Evolutionary conservation across 2,888 invertebrate genomes (phyloP).

Genomic region (Clivina fossor): DNA sequence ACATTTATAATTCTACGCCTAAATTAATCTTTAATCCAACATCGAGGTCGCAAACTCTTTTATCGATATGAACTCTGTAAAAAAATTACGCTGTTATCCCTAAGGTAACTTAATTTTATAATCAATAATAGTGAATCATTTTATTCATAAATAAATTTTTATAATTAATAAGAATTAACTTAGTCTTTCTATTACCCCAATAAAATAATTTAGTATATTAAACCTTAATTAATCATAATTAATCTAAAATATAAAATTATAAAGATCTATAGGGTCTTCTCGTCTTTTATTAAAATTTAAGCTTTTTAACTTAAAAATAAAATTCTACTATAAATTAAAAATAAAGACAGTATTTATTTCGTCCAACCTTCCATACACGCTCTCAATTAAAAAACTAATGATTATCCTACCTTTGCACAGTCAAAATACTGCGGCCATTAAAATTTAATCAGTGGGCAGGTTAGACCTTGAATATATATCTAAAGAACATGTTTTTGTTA

Average conservation of each 20-base stretch:
- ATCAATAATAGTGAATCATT: constrained; percentile 62
- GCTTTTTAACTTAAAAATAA: constrained; percentile 66
- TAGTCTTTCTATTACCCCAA: constrained; percentile 68
- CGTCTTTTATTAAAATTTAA: constrained; percentile 68
- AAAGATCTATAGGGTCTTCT: constrained; percentile 80
- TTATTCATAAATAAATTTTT: constrained; percentile 52
- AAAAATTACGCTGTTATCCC: constrained; percentile 84
- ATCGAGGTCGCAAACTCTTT: constrained; percentile 83
- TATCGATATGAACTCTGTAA: constrained; percentile 72
- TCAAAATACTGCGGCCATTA: constrained; percentile 78
- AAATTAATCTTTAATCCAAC: constrained; percentile 78
- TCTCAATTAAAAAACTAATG: constrained; percentile 63
- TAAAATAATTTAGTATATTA: constrained; percentile 55
- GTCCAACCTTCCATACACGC: constrained; percentile 76
- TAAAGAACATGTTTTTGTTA: constrained; percentile 77
- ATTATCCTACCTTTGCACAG: constrained; percentile 82
- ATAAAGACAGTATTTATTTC: constrained; percentile 68
- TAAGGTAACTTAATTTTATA: constrained; percentile 75
- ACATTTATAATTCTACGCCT: constrained; percentile 67
- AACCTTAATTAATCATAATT: constrained; percentile 47
- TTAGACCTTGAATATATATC: constrained; percentile 63
- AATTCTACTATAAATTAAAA: constrained; percentile 57
- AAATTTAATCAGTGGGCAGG: constrained; percentile 76
- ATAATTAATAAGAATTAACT: constrained; percentile 57
- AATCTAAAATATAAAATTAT: constrained; percentile 53